Conservation (phyloP, 2,797 vertebrate genomes). For the Chloroceryle amazona region DNA sequence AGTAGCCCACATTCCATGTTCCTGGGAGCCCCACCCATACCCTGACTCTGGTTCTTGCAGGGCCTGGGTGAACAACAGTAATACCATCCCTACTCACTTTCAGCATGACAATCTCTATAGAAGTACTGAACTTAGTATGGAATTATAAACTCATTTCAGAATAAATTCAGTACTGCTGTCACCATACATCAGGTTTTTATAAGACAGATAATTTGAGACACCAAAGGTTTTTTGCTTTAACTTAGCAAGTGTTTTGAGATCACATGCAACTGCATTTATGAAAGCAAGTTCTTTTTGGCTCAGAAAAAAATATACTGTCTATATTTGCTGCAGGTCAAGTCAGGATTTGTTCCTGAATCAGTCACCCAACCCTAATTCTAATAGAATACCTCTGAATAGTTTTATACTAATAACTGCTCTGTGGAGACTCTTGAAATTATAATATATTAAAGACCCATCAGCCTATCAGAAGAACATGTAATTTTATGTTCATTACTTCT, state of each 20-base stretch:
- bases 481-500: constrained; percentile 84
- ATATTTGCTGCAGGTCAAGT: constrained; percentile 19
- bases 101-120: neutral
- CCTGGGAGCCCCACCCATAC: neutral
- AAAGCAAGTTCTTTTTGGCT: neutral
- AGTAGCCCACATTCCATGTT: neutral
- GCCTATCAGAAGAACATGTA: constrained; percentile 80
- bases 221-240: neutral
- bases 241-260: neutral
- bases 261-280: neutral
- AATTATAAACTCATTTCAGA: neutral
- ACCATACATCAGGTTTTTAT: neutral
- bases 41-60: neutral
- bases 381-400: constrained; percentile 73
- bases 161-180: neutral
- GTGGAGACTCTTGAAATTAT: constrained; percentile 79
- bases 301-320: constrained; percentile 18
- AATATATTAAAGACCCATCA: constrained; percentile 81
- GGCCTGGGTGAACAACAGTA: neutral
- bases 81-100: neutral
- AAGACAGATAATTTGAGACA: neutral
- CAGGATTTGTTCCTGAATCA: constrained; percentile 58
- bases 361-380: constrained; percentile 75
- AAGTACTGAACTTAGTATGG: neutral
- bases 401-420: constrained; percentile 77